Base-by-base conservation (phyloP, 2,888 invertebrate genomes). In the Drosophila rellima region DNA sequence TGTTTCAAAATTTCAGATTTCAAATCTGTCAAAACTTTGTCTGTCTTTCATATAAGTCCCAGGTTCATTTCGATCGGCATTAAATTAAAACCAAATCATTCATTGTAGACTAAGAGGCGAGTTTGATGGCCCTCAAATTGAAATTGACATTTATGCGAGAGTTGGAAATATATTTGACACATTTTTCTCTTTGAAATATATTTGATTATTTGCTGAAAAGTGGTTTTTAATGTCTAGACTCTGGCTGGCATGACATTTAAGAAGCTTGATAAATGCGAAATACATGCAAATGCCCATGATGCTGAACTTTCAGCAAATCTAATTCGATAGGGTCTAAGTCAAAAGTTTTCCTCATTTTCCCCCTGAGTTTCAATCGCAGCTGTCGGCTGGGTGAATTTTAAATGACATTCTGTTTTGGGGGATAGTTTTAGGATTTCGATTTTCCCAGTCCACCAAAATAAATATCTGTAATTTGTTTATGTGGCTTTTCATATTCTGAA, bases 51-150 rank as follows among this genome's bases (percentile, higher is more conserved):
- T 3, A 0, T 6, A n/a, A 48, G 37, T 42, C 45, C 42, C 45
- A n/a, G 26, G 17, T 23, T 45, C 29, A 52, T 42, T 31, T 42
- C 2, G 11, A 10, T 10, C 64, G 37, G 52, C 70, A 69, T 68
- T 69, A 65, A 73, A 89, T 89, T 72, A 89, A 88, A 89, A 73
- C 56, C 80, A 40, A 82, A 85, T 85, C 85, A 89, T 75, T 85
- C 88, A 89, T 79, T 76, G 44, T 15, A n/a, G 23, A 10, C n/a
- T 17, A 6, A 51, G 13, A 23, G 37, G n/a, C 51, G 33, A 17
- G 13, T 39, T 62, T 35, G 42, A 26, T 50, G 23, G 15, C n/a
- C 15, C 40, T 54, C 52, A 88, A 86, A 89, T 88, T 88, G 81
- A 88, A 75, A 82, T 90, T 86, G 85, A 80, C 90, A 82, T 73